A percentile compares a stretch with the other conserved stretches of the same genome.
These are phyloP conservation scores for Drosophila koepferae DNA, from an alignment of 2,888 invertebrate genomes.

Conservation along the genomic window DNA sequence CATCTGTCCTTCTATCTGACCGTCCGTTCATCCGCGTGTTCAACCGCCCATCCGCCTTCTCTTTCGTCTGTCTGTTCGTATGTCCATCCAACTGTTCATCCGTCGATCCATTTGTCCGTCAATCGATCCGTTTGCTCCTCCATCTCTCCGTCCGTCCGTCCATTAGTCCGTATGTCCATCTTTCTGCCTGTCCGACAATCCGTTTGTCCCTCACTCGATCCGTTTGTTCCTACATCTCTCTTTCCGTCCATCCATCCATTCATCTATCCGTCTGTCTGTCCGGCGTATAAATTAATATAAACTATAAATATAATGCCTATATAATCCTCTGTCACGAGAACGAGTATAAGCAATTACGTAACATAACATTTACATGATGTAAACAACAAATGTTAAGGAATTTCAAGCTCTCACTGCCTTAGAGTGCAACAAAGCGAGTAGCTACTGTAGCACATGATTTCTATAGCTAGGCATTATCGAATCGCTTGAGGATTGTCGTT, in stretches of 20 bases:
- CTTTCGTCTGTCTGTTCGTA: too few relatives aligned
- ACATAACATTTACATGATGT: conserved; percentile 1
- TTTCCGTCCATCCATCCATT: background rate
- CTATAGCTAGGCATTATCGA: conserved; percentile 29
- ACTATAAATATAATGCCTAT: background rate
- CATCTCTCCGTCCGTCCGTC: too few relatives aligned
- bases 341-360: background rate
- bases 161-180: too few relatives aligned
- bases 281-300: too few relatives aligned
- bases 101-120: too few relatives aligned
- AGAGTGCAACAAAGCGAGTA: conserved; percentile 9
- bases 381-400: background rate
- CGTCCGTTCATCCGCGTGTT: too few relatives aligned
- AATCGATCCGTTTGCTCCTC: background rate
- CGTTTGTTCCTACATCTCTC: background rate
- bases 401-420: background rate
- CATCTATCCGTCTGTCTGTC: background rate
- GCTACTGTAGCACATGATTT: conserved; percentile 26
- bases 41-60: too few relatives aligned
- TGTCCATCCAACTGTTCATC: too few relatives aligned
- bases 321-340: background rate
- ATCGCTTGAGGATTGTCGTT: conserved; percentile 54
- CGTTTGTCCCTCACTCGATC: background rate
- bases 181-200: background rate
- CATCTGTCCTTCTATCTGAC: background rate